Base-by-base conservation (phyloP, 2,797 vertebrate genomes). In the Meda fulgida region DNA sequence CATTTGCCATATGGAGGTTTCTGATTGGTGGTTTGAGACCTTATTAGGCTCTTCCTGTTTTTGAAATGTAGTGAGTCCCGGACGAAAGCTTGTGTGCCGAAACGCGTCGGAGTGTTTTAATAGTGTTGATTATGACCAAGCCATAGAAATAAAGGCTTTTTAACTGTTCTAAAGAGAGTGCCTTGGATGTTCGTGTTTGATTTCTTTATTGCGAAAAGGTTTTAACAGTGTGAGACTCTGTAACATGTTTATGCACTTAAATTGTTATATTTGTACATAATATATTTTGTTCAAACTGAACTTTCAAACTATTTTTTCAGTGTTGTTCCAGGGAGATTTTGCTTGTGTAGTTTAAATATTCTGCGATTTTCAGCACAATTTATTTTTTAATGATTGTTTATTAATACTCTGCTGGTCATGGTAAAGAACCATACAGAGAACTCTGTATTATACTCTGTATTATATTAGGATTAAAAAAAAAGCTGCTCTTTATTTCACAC, bases 241-340 rank as follows among this genome's bases (percentile, higher is more conserved):
- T 80, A 36, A 6, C 58, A 36, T 51, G 34, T 70, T 48, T 18
- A 31, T 78, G 66, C 26, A 51, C 31, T 63, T 36, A 63, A 78
- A 63, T 21, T 51, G 46, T 71, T 84, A 78, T 60, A 79, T 71
- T 70, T 71, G 83, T 84, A 78, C 34, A 78, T 67, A 77, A 55
- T 78, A 69, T 71, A 78, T 69, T 58, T 78, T 34, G n/a, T 67
- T 77, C 4, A 69, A 13, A 60, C 40, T 55, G 58, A 69, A 58
- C 21, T 84, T 79, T 71, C n/a, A 23, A 51, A 38, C 40, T 21
- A 40, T 80, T 80, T 65, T 79, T 80, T 46, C 26, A 76, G 43
- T 53, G 29, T 66, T 77, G 58, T 75, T 72, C n/a, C 71, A 65
- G 43, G 43, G 46, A 53, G 16, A 23, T 38, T 77, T 69, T 77